Conservation (phyloP, 2,797 vertebrate genomes). For the Chelonia mydas region DNA sequence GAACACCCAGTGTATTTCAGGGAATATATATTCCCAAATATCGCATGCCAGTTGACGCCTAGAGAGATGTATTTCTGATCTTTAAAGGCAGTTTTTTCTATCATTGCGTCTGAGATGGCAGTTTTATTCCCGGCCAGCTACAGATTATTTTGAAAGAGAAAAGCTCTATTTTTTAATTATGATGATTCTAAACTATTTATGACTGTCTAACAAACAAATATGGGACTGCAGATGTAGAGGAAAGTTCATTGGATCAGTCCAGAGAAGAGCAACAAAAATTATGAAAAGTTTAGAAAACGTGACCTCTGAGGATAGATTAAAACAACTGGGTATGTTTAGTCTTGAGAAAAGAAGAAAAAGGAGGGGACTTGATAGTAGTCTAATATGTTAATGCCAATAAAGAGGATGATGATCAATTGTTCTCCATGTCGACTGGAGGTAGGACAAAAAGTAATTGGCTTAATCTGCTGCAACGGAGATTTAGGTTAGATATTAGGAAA, state of each 20-base stretch:
- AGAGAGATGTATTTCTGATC: conserved; percentile 43
- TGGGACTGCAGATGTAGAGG: conserved; percentile 48
- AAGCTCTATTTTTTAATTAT: conserved; percentile 35
- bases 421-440: not conserved
- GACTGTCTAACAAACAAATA: conserved; percentile 73
- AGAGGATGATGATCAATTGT: not conserved
- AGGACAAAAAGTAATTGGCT: not conserved
- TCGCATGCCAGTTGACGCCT: not conserved
- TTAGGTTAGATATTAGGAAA: not conserved
- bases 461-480: not conserved
- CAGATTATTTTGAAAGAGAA: conserved; percentile 52
- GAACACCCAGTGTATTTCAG: not conserved
- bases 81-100: conserved; percentile 55
- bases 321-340: not conserved
- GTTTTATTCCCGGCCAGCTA: conserved; percentile 69
- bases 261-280: conserved; percentile 38
- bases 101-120: conserved; percentile 33
- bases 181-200: conserved; percentile 64
- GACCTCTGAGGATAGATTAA: not conserved
- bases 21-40: conserved; percentile 8
- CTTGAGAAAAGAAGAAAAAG: not conserved
- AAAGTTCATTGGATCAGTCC: conserved; percentile 66
- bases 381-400: not conserved
- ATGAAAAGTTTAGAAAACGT: not conserved
- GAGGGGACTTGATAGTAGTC: not conserved